phyloP scores from a whole-genome alignment of 2,888 invertebrate species.

The Catotricha subobsoleta region DNA sequence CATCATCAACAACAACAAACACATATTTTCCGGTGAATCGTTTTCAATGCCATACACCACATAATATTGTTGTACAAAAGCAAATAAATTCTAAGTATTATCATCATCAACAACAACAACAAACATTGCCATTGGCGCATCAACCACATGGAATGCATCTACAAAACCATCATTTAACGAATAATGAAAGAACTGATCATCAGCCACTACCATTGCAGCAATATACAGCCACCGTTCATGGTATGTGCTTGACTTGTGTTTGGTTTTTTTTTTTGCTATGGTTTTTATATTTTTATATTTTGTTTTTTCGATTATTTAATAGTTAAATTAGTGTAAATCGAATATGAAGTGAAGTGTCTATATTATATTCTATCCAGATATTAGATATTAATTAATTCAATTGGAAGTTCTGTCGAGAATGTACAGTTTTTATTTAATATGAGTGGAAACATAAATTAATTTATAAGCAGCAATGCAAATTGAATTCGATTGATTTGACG shows the following conservation, averaged over 20 bases:
- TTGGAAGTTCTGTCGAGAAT: no score
- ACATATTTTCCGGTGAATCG: conserved; percentile 1
- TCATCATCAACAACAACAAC: neutral
- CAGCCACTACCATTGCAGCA: neutral
- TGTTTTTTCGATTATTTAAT: no score
- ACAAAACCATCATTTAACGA: neutral
- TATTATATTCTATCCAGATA: no score
- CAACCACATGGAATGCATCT: conserved; percentile 4
- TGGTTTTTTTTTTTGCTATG: neutral
- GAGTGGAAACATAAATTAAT: no score
- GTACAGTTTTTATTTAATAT: no score
- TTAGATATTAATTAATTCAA: no score
- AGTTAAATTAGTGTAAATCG: no score
- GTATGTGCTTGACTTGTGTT: conserved; percentile 16
- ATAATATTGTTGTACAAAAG: neutral
- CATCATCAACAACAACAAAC: conserved; percentile 8
- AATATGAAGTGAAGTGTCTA: no score
- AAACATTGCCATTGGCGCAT: neutral
- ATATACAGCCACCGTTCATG: conserved; percentile 26
- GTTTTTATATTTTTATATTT: conserved; percentile 8
- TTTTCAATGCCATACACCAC: conserved; percentile 1
- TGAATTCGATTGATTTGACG: no score
- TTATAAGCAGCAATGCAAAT: no score
- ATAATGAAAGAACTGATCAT: conserved; percentile 4
- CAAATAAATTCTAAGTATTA: conserved; percentile 3